Evolutionary conservation across 2,888 invertebrate species (phyloP), one percentile per base, ranked within the genome.

Genomic region (Acrobasis consociella): DNA sequence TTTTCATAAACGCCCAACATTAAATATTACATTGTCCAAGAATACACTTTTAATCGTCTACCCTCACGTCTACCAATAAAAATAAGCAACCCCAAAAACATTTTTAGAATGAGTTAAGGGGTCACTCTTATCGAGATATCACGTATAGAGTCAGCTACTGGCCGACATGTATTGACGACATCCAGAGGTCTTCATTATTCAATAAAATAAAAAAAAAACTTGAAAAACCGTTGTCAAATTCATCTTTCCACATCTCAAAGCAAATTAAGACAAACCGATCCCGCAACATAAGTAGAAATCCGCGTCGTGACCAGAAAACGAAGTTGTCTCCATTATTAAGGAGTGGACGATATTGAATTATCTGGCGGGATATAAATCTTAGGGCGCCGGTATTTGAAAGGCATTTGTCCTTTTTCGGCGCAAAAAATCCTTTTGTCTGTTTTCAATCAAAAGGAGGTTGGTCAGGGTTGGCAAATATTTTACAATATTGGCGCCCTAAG

Each of bases 391-490:
- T 75, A 83, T 86, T 85, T 81, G 82, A 80, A 76, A 82, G 77
- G 81, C 76, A 80, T 87, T 86, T 83, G 83, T 82, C 82, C 82
- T 80, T 85, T 80, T 80, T 72, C 70, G 72, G 64, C 69, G 71
- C 72, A 78, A 82, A 80, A 83, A 85, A 79, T 78, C 78, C 82
- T 83, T 85, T 87, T 86, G 86, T 85, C 81, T 81, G 82, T 78
- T 83, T 86, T 84, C 85, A 85, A 85, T 87, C 83, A 85, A 82
- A 73, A 66, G 70, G 71, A 67, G 67, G 65, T 67, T 56, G 60
- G 39, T 52, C 68, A 76, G 73, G 76, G 75, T 55, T 72, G 75
- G 64, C 68, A 52, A 61, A 65, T 63, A 68, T 66, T 60, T 67
- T 64, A 64, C 64, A 58, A 58, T 52, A 62, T 49, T 58, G 61